These are phyloP conservation scores for Patella depressa DNA, from an alignment of 2,888 invertebrate genomes.

Conservation along the genomic window DNA sequence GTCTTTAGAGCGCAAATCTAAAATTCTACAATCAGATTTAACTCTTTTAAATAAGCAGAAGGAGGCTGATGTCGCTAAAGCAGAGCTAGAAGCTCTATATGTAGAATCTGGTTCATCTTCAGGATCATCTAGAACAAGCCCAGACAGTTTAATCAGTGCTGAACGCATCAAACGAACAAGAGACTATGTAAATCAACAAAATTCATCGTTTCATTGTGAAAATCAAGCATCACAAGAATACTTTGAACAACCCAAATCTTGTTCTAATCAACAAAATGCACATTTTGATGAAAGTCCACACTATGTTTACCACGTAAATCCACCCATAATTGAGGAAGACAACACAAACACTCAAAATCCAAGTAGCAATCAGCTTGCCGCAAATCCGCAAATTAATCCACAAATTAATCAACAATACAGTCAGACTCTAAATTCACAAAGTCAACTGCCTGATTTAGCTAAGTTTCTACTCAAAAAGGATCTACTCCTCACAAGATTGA, in stretches of 20 bases:
- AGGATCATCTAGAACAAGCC: background rate
- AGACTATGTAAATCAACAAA: background rate
- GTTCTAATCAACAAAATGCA: too few relatives aligned
- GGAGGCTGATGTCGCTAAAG: background rate
- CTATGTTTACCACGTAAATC: too few relatives aligned
- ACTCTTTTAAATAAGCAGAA: background rate
- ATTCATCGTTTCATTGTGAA: too few relatives aligned
- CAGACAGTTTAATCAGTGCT: background rate
- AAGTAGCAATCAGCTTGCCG: too few relatives aligned
- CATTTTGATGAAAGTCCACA: too few relatives aligned
- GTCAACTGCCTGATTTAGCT: slow-evolving; percentile 8
- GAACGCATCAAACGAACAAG: too few relatives aligned
- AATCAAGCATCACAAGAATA: too few relatives aligned
- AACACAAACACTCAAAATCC: too few relatives aligned
- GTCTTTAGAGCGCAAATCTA: background rate
- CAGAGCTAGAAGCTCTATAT: background rate
- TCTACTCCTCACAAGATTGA: slow-evolving; percentile 15
- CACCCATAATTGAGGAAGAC: too few relatives aligned
- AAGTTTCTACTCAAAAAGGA: slow-evolving; percentile 24
- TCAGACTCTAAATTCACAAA: slow-evolving; percentile 1
- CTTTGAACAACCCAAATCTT: too few relatives aligned
- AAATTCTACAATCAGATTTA: background rate
- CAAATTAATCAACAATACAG: too few relatives aligned
- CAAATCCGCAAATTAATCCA: too few relatives aligned
- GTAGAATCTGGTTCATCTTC: background rate